A percentile compares a stretch with the other conserved stretches of the same genome.
These are phyloP conservation scores for Erannis defoliaria DNA, from an alignment of 2,888 invertebrate genomes.

Conservation along the genomic window DNA sequence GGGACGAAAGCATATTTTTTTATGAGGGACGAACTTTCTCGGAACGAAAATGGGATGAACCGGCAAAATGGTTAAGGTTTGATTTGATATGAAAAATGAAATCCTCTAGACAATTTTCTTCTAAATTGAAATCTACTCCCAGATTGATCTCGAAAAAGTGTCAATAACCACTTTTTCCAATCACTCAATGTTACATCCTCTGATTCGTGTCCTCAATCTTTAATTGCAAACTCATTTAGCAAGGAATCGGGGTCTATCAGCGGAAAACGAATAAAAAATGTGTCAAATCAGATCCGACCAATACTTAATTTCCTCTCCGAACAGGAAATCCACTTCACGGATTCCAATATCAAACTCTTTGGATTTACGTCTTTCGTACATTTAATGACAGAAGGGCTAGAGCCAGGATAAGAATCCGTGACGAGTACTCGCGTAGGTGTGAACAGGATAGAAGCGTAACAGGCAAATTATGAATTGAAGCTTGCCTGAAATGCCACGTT, in stretches of 20 bases:
- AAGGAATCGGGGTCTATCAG: constrained; percentile 15
- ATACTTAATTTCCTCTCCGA: constrained; percentile 32
- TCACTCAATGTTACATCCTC: not conserved
- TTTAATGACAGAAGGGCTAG: constrained; percentile 7
- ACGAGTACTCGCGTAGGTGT: not conserved
- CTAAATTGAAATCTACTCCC: not conserved
- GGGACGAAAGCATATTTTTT: no score
- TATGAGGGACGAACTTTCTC: no score
- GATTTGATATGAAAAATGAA: no score
- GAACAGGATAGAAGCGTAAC: not conserved
- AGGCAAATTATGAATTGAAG: not conserved
- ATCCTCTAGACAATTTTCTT: no score
- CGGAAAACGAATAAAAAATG: constrained; percentile 28
- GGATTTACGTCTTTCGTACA: constrained; percentile 19
- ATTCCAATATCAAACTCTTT: constrained; percentile 30
- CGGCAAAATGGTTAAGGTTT: no score
- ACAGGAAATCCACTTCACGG: constrained; percentile 28
- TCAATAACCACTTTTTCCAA: constrained; percentile 10
- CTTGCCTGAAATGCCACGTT: no score
- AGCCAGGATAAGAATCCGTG: not conserved
- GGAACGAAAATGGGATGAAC: no score
- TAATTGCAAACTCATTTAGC: constrained; percentile 29
- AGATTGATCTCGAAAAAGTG: not conserved
- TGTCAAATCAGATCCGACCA: constrained; percentile 31
- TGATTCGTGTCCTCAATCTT: constrained; percentile 1